A percentile compares a stretch with the other conserved stretches of the same genome.
Evolutionary conservation across 2,797 vertebrate species (phyloP).

Genomic region (Oreonectes daqikongensis): DNA sequence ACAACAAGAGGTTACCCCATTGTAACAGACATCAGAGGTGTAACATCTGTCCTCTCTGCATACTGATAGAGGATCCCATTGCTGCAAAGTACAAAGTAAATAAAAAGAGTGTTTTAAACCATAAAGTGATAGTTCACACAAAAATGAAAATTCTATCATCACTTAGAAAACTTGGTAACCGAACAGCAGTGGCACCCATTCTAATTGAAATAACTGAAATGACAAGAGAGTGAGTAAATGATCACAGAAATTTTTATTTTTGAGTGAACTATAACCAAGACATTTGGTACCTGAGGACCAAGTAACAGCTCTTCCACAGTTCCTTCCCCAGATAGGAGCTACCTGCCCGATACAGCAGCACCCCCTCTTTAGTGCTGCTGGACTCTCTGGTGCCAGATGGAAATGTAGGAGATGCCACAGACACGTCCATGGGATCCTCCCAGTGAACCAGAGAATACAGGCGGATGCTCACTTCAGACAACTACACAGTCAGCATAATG

Average conservation of each 20-base stretch:
- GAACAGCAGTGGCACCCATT: too few relatives aligned
- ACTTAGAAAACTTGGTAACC: too few relatives aligned
- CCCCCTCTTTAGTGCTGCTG: constrained; percentile 84
- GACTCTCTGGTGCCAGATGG: constrained; percentile 62
- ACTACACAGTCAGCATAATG: constrained; percentile 68
- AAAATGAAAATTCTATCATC: too few relatives aligned
- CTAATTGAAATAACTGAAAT: too few relatives aligned
- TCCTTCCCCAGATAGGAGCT: constrained; percentile 94
- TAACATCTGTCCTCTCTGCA: constrained; percentile 85
- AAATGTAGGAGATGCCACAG: constrained; percentile 68
- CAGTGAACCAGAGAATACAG: constrained; percentile 95
- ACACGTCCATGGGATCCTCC: constrained; percentile 91
- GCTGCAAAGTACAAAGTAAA: constrained; percentile 68
- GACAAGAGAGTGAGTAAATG: too few relatives aligned
- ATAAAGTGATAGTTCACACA: too few relatives aligned
- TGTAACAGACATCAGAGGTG: constrained; percentile 88
- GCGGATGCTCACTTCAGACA: constrained; percentile 79
- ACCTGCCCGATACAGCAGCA: constrained; percentile 85
- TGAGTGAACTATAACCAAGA: too few relatives aligned
- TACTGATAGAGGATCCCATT: constrained; percentile 94
- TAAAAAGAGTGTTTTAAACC: background rate
- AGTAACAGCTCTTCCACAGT: constrained; percentile 92
- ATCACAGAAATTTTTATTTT: too few relatives aligned
- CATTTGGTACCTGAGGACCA: constrained; percentile 87
- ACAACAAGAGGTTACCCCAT: constrained; percentile 84